Base-by-base conservation (phyloP, 1,140 invertebrate species). In the Zaprionus tsacasi region DNA sequence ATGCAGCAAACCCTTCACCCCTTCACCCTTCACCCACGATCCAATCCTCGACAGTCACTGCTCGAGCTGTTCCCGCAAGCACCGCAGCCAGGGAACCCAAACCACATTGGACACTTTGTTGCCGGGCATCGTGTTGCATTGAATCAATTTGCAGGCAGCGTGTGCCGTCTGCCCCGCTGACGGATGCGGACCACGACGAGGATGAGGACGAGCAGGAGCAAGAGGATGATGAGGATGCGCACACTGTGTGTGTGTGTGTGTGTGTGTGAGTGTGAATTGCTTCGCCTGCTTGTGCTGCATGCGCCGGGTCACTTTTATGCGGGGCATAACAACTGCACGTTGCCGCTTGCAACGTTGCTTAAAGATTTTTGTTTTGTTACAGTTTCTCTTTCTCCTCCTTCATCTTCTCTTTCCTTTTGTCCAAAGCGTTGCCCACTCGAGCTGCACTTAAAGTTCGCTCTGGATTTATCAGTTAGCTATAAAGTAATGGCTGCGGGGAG, bases 71-170 rank as follows among this genome's bases (percentile, higher is more conserved):
- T 17, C 33, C 55, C 68, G 17, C 48, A 63, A 56, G 17, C 36
- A 55, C 69, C 69, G 36, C 70, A 73, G 70, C 64, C 54, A 40
- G 54, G 52, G 33, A 50, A 38, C 54, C 35, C 38, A 40, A 70
- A 75, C 72, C 72, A 54, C 72, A 75, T 64, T 75, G 67, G 72
- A 70, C 72, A 75, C 67, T 70, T 70, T 70, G 67, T 75, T 70
- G 68, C 54, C 48, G 56, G 48, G 59, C 58, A 27, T 21, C 15
- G 12, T 36, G 72, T 70, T 75, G 72, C 72, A 75, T 75, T 70
- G 72, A 75, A 75, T 75, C 72, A 70, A 75, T 75, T 75, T 75
- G 59, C 67, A 45, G 59, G 66, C 67, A 75, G 43, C 67, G 54
- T 58, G 58, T 55, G 58, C 43, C 52, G 40, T 45, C 40, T 45